These are phyloP conservation scores for Napeogenes inachia DNA, from an alignment of 2,888 invertebrate species.

Conservation along the genomic window DNA sequence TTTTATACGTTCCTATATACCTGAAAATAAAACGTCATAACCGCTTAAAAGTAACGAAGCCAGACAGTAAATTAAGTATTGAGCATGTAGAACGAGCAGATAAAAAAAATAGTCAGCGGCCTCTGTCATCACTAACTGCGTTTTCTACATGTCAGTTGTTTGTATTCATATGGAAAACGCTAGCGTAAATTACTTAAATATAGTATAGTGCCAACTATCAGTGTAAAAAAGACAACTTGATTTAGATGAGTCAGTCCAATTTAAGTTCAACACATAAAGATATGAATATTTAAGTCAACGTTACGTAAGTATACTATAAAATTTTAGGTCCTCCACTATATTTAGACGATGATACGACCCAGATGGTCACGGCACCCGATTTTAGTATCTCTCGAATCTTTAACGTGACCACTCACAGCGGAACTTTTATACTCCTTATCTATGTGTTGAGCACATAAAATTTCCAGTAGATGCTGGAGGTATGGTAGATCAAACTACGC, in stretches of 20 bases:
- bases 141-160: constrained; percentile 22
- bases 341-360: constrained; percentile 71
- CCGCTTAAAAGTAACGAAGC: background rate
- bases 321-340: constrained; percentile 64
- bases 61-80: background rate
- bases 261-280: constrained; percentile 30
- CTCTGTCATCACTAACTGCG: constrained; percentile 20
- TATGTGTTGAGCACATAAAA: constrained; percentile 43
- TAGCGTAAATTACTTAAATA: constrained; percentile 24
- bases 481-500: constrained; percentile 44
- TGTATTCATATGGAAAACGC: constrained; percentile 23
- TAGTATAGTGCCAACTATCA: constrained; percentile 20
- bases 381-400: constrained; percentile 71
- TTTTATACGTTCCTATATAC: constrained; percentile 5
- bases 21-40: constrained; percentile 1
- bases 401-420: constrained; percentile 51
- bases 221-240: constrained; percentile 14
- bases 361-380: constrained; percentile 73
- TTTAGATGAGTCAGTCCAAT: constrained; percentile 23
- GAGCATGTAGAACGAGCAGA: constrained; percentile 11
- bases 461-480: constrained; percentile 41
- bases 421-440: constrained; percentile 53
- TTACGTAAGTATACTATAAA: constrained; percentile 63
- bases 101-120: constrained; percentile 11
- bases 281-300: constrained; percentile 36